Conservation (phyloP, 2,888 invertebrate genomes). For the Leptinotarsa juncta region DNA sequence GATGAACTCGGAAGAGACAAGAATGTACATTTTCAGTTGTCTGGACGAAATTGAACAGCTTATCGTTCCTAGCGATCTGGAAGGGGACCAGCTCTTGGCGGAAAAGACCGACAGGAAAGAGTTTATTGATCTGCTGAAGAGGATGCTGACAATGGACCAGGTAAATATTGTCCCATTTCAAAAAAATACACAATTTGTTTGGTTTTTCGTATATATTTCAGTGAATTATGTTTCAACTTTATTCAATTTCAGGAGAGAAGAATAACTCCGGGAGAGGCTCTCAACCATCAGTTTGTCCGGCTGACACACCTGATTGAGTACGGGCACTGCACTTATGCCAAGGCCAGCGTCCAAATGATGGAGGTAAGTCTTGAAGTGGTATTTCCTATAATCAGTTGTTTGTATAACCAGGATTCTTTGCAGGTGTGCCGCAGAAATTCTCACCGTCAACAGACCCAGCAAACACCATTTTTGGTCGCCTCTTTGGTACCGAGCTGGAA, state of each 20-base stretch:
- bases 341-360: conserved; percentile 98
- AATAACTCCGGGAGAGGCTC: conserved; percentile 94
- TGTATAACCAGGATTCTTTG: conserved; percentile 22
- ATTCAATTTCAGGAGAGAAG: conserved; percentile 79
- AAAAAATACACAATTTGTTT: neutral
- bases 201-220: neutral
- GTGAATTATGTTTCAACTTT: conserved; percentile 6
- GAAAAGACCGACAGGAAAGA: conserved; percentile 98
- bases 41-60: conserved; percentile 98
- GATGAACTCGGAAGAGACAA: conserved; percentile 98
- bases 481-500: conserved; percentile 83
- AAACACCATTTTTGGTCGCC: conserved; percentile 73
- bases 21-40: conserved; percentile 99
- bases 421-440: conserved; percentile 75
- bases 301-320: conserved; percentile 94
- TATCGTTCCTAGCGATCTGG: conserved; percentile 95
- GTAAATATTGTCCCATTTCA: conserved; percentile 65
- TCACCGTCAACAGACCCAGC: conserved; percentile 68
- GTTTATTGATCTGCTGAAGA: conserved; percentile 96
- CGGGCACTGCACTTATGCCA: conserved; percentile 96
- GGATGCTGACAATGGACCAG: conserved; percentile 99
- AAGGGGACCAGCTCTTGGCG: conserved; percentile 94
- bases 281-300: conserved; percentile 95
- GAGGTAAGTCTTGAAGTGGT: conserved; percentile 70
- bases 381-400: neutral